Evolutionary conservation across 2,888 invertebrate genomes (phyloP), one percentile per base, ranked within the genome.

Genomic region (Elmis aenea): DNA sequence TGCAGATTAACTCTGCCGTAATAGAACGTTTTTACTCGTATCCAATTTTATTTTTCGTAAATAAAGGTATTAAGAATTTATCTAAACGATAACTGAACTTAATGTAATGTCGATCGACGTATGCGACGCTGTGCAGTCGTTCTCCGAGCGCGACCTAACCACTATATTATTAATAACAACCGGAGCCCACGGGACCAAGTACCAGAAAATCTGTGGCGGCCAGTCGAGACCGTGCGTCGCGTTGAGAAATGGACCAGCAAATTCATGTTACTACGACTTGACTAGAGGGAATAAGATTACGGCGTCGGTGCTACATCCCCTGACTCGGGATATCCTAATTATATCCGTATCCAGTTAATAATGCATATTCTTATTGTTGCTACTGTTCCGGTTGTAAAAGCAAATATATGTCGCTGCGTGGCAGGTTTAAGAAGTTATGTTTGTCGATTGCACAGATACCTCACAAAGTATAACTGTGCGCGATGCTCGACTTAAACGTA

Each of bases 1-100:
- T 66, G 67, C 61, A 66, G 65, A 66, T 66, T 64, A 57, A 55
- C 48, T 46, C 46, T 38, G 50, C n/a, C n/a, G n/a, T n/a, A n/a
- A n/a, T n/a, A n/a, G 42, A 48, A 51, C 48, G 47, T 6, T 18
- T 18, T 18, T 18, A 18, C 5, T 18, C 8, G 5, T 18, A 18
- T 18, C 8, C 5, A 18, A 5, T 5, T 18, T 18, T 18, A 18
- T 18, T 6, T 18, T 18, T 18, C 18, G 18, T 18, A 18, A 18
- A 5, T 5, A 6, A 18, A 6, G 18, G 8, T 18, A 18, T 18
- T 18, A 18, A 18, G 18, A 18, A 18, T 18, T 8, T 18, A 5
- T 18, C n/a, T n/a, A n/a, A n/a, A n/a, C n/a, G n/a, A n/a, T n/a
- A n/a, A n/a, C n/a, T n/a, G n/a, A n/a, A n/a, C n/a, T n/a, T n/a